Base-by-base conservation (phyloP, 2,888 invertebrate species). In the Magallana nippona region DNA sequence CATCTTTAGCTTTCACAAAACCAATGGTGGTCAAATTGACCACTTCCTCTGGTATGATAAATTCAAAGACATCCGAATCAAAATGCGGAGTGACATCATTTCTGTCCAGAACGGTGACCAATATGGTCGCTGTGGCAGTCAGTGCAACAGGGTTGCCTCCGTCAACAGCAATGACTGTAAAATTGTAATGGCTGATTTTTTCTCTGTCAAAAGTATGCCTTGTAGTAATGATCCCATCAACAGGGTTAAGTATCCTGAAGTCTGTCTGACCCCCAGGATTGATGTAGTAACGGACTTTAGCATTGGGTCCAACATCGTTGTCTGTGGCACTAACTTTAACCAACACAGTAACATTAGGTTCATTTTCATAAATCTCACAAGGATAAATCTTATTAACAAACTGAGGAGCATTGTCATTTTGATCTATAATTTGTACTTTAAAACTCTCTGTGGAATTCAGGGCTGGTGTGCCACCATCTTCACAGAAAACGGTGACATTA, bases 21-120 rank as follows among this genome's bases (percentile, higher is more conserved):
- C 92, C 91, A 19, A 94, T 89, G 62, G 89, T 85, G 1, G 92
- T 89, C 13, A 89, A 89, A 19, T 89, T 86, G 1, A 91, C 89
- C 81, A 89, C 89, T 83, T 93, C 93, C 84, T 93, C 94, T 8
- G 89, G 87, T n/a, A 98, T 96, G 58, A 87, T 86, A n/a, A 93
- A 89, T 94, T 97, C 96, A 10, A 96, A 95, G 0, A 97, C 97
- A 91, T 97, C 96, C 92, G 98, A 98, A 95, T 98, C 98, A 95
- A 98, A 98, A 93, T 97, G 97, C 2, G 98, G 98, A 78, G 98
- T 95, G 94, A 98, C 98, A 94, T 98, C 98, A 94, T 98, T 98
- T n/a, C 97, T 96, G 94, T 98, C 98, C 84, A 96, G 95, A 57
- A 98, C 95, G 83, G 95, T 96, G 56, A 98, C 96, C n/a, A 96